Conservation (phyloP, 35 echinoderm and acorn worm genomes). For the Apostichopus californicus region DNA sequence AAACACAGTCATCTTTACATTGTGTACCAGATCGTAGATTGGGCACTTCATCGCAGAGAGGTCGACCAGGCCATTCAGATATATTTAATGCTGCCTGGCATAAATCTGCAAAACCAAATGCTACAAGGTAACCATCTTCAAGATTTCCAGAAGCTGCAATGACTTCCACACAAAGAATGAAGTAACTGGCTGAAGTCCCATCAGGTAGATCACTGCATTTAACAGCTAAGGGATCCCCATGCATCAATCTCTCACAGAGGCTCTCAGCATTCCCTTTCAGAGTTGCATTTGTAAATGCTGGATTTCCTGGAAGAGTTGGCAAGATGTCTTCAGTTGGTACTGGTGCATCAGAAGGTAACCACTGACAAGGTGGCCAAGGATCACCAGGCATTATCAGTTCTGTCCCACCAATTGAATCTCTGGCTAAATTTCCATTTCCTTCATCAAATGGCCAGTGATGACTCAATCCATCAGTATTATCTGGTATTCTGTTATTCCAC, state of each 20-base stretch:
- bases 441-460: constrained; percentile 86
- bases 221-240: constrained; percentile 53
- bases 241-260: constrained; percentile 56
- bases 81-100: constrained; percentile 73
- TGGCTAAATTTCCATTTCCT: constrained; percentile 66
- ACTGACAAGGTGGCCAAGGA: constrained; percentile 73
- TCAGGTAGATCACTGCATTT: constrained; percentile 41
- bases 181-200: constrained; percentile 62
- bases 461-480: constrained; percentile 32
- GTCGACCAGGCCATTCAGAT: constrained; percentile 66
- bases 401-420: constrained; percentile 56
- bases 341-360: constrained; percentile 82
- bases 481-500: constrained; percentile 57
- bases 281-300: constrained; percentile 45
- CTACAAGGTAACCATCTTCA: constrained; percentile 66
- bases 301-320: neutral
- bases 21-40: constrained; percentile 68
- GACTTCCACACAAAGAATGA: constrained; percentile 63
- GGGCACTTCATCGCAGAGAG: constrained; percentile 73
- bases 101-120: constrained; percentile 82
- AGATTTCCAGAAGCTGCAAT: constrained; percentile 60
- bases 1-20: constrained; percentile 73
- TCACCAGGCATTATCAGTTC: constrained; percentile 53
- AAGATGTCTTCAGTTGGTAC: neutral
- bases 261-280: constrained; percentile 30